Evolutionary conservation across 1,140 invertebrate species (phyloP), one percentile per base, ranked within the genome.

Genomic region (Anoplophora glabripennis): DNA sequence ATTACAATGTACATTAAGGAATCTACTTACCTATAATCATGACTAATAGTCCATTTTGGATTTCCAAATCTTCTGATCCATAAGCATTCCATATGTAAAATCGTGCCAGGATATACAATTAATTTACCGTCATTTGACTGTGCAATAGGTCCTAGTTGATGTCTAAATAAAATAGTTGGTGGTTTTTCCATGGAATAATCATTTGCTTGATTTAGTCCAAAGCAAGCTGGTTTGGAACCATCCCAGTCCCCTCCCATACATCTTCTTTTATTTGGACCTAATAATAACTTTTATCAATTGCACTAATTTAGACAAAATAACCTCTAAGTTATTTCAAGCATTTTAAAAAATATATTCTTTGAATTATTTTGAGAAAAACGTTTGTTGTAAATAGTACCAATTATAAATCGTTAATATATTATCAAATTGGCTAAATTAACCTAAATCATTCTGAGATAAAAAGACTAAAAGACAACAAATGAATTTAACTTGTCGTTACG

Each of bases 101-200:
- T 88, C 0, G 89, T 89, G 1, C 89, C 89, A 1, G 90, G 90
- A 75, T 90, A 92, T 0, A 93, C 88, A 38, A 94, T 84, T 12
- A 93, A 76, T 57, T 89, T 88, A 2, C 90, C 90, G 63, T 92
- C 88, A 65, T 90, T 92, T 53, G 87, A 92, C 76, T 93, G 90
- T 3, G 89, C 89, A 53, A 93, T 93, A 0, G 90, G 89, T 0
- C 90, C 91, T 28, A 86, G 76, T 42, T 88, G 83, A 74, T 92
- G 87, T 1, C 90, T 79, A 72, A 93, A 92, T 15, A 93, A 73
- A 54, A 93, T 90, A 3, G 91, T 93, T 0, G 91, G 90, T 0
- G 89, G 85, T 73, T 92, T 92, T 64, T 92, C 89, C 84, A 92
- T 83, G 3, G 89, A 89, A 74, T 92, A 93, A 72, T 93, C 89